Evolutionary conservation across 1,140 invertebrate genomes (phyloP).

Genomic region (Orussus abietinus): DNA sequence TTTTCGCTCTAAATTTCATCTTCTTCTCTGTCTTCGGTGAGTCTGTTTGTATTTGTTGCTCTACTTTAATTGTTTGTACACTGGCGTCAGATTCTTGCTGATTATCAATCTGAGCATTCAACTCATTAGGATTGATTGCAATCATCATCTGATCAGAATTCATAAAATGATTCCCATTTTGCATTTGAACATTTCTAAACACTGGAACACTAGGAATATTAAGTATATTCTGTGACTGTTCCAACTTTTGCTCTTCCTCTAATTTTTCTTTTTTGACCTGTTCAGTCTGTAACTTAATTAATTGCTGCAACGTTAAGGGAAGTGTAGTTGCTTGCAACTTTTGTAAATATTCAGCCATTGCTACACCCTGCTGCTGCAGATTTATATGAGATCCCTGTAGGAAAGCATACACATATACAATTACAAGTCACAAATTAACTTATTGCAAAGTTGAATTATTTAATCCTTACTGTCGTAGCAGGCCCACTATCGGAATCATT

Average conservation of each 20-base stretch:
- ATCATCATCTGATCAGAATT: slow-evolving; percentile 38
- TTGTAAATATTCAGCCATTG: slow-evolving; percentile 49
- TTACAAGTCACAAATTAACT: slow-evolving; percentile 6
- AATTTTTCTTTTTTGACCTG: slow-evolving; percentile 41
- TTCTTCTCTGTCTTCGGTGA: slow-evolving; percentile 47
- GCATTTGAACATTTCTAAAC: slow-evolving; percentile 40
- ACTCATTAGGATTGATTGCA: slow-evolving; percentile 38
- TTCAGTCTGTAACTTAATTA: slow-evolving; percentile 46
- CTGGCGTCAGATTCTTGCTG: slow-evolving; percentile 33
- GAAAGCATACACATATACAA: slow-evolving; percentile 3
- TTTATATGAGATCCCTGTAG: slow-evolving; percentile 32
- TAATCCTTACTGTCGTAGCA: slow-evolving; percentile 14
- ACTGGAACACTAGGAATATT: slow-evolving; percentile 48
- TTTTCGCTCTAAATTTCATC: slow-evolving; percentile 50
- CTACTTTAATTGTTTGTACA: slow-evolving; percentile 32
- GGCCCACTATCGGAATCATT: slow-evolving; percentile 18
- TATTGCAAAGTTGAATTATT: slow-evolving; percentile 10
- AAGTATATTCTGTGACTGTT: slow-evolving; percentile 44
- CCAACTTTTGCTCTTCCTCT: slow-evolving; percentile 37
- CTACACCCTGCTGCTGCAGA: slow-evolving; percentile 37
- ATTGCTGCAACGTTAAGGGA: slow-evolving; percentile 46
- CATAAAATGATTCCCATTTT: slow-evolving; percentile 39
- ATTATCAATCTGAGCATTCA: slow-evolving; percentile 43
- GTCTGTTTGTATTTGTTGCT: slow-evolving; percentile 42
- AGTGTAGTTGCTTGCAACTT: slow-evolving; percentile 46